A percentile compares a stretch with the other conserved stretches of the same genome.
Evolutionary conservation across 1,140 invertebrate species (phyloP).

Genomic region (Linepithema humile): DNA sequence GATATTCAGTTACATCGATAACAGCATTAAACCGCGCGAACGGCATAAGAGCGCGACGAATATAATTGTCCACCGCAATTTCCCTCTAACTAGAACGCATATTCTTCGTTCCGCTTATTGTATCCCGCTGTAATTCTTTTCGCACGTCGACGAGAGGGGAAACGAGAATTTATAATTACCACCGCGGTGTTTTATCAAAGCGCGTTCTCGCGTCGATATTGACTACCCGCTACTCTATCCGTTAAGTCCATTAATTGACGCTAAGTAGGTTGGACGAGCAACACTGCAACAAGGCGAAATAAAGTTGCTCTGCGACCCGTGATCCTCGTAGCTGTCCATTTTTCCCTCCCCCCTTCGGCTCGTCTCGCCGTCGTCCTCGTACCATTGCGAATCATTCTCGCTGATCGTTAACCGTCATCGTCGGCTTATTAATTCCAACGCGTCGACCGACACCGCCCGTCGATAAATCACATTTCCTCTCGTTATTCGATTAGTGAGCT

Average conservation of each 20-base stretch:
- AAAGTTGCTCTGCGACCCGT: conserved; percentile 14
- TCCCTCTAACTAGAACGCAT: neutral
- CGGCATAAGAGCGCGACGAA: neutral
- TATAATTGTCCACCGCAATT: neutral
- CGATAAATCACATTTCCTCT: conserved; percentile 59
- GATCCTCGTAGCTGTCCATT: neutral
- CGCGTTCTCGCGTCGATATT: conserved; percentile 35
- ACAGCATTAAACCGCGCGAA: neutral
- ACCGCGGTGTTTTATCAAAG: conserved; percentile 45
- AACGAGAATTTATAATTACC: conserved; percentile 42
- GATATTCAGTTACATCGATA: neutral
- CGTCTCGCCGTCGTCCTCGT: neutral
- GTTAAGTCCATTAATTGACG: conserved; percentile 47
- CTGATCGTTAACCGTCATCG: conserved; percentile 26
- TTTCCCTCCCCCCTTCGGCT: neutral
- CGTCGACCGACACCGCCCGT: conserved; percentile 10
- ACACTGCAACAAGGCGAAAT: neutral
- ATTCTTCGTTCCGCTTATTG: conserved; percentile 2
- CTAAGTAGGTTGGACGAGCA: conserved; percentile 43
- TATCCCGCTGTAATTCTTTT: neutral
- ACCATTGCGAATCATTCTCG: conserved; percentile 35
- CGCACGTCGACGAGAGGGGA: neutral
- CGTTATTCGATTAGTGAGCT: conserved; percentile 59
- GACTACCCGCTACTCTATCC: conserved; percentile 16
- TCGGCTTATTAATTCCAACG: conserved; percentile 55